These are phyloP conservation scores for Elegia similella DNA, from an alignment of 2,888 invertebrate species.

Conservation along the genomic window DNA sequence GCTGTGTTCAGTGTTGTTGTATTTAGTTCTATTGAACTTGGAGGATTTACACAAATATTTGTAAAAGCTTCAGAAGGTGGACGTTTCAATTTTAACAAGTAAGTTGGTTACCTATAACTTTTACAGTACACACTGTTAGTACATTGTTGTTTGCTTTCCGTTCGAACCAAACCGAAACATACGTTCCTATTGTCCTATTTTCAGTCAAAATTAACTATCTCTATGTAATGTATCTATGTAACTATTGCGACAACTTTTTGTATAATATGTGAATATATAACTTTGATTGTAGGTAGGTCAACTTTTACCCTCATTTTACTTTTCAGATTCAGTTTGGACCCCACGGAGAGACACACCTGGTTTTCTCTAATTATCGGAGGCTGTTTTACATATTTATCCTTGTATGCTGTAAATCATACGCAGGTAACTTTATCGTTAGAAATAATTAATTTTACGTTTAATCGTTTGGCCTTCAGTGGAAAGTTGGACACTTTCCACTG, in stretches of 20 bases:
- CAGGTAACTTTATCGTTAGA: conserved; percentile 59
- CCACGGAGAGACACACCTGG: conserved; percentile 91
- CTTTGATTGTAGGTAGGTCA: too few species aligned
- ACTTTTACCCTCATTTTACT: conserved; percentile 20
- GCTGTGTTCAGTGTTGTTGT: conserved; percentile 90
- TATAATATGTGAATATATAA: too few species aligned
- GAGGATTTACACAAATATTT: conserved; percentile 87
- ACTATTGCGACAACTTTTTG: too few species aligned
- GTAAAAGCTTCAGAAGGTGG: conserved; percentile 85
- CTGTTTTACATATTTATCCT: conserved; percentile 87
- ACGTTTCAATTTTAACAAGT: conserved; percentile 87
- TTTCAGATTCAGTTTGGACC: conserved; percentile 87
- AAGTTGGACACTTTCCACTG: too few species aligned
- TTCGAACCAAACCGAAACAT: too few species aligned
- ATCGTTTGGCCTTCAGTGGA: too few species aligned
- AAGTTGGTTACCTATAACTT: conserved; percentile 39
- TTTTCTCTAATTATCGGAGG: conserved; percentile 92
- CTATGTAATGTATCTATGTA: too few species aligned
- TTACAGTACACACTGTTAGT: too few species aligned
- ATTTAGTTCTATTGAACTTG: conserved; percentile 85
- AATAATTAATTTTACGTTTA: too few species aligned
- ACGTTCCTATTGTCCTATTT: too few species aligned
- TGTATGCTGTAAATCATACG: conserved; percentile 94
- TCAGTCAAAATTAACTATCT: too few species aligned
- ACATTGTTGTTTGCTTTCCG: too few species aligned